Base-by-base conservation (phyloP, 2,888 invertebrate genomes). In the Drepanosiphum platanoidis region DNA sequence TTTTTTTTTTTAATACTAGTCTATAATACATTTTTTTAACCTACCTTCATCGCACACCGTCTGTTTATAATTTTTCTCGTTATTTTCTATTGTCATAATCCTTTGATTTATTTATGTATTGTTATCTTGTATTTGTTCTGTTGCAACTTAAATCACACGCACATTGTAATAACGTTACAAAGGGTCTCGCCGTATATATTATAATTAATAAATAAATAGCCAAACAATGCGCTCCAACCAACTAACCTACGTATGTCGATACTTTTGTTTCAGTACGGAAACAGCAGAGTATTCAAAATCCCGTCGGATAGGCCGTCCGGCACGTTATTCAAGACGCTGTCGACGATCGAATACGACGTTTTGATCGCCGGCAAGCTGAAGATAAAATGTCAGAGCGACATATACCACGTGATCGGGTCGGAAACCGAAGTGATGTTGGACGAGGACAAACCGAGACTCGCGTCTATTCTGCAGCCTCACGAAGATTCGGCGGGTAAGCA, bases 391-490 rank as follows among this genome's bases (percentile, higher is more conserved):
- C 79, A 87, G 74, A 87, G 88, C 42, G 87, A 88, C 79, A 82
- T 87, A 86, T 87, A 87, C 87, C 80, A 87, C 75, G 86, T 87
- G 5, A 88, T 87, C 74, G 78, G 86, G 32, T 87, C 87, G 3
- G 86, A 86, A 70, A 86, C 87, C 36, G 87, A 87, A 86, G 79
- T 87, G 22, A 64, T 87, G 61, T 81, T 88, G 42, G 87, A 88
- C 52, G 87, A 88, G 81, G 87, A 88, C 77, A 87, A 87, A 83
- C 88, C 88, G 5, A 86, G 88, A 72, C 87, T 88, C 3, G 88
- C 88, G 8, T 87, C 87, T 11, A 88, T 88, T 30, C 70, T 87
- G 46, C 84, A 84, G 36, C 84, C 84, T 5, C 75, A 79, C 22
- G 86, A 36, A 46, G 70, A 86, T 58, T 82, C 86, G 32, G 39